Percentiles rank a stretch among this genome's conserved stretches.
Evolutionary conservation across 92 coral and sea anemone genomes (phyloP).

Genomic region (Pocillopora meandrina): DNA sequence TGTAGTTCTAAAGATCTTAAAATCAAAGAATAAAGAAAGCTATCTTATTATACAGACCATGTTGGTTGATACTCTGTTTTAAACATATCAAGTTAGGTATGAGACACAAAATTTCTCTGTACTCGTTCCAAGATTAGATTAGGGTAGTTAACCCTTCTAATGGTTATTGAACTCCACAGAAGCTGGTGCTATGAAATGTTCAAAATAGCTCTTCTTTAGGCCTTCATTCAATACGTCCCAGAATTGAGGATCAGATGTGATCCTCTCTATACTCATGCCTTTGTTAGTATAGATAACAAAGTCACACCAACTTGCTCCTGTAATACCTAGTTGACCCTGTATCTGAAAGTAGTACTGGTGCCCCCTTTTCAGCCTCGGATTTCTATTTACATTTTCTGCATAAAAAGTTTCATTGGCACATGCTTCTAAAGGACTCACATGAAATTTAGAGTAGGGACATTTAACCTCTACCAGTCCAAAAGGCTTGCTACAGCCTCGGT

Average conservation of each 20-base stretch:
- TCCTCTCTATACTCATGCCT: conserved; percentile 64
- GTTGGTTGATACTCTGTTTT: too few relatives aligned
- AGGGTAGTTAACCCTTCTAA: background rate
- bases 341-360: conserved; percentile 62
- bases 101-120: too few relatives aligned
- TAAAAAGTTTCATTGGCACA: conserved; percentile 50
- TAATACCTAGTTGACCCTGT: conserved; percentile 60
- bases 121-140: too few relatives aligned
- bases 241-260: conserved; percentile 35
- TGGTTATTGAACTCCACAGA: background rate
- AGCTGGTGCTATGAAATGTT: background rate
- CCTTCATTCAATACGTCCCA: conserved; percentile 39
- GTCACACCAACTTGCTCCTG: conserved; percentile 68
- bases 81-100: too few relatives aligned
- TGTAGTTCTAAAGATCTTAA: too few relatives aligned
- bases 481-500: conserved; percentile 44
- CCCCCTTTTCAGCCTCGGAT: conserved; percentile 43
- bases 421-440: conserved; percentile 71
- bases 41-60: too few relatives aligned
- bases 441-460: conserved; percentile 61
- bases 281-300: conserved; percentile 59
- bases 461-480: conserved; percentile 71
- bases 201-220: background rate
- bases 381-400: conserved; percentile 40
- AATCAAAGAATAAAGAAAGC: too few relatives aligned